phyloP scores from a whole-genome alignment of 2,888 invertebrate species.

The Sisyra terminalis region DNA sequence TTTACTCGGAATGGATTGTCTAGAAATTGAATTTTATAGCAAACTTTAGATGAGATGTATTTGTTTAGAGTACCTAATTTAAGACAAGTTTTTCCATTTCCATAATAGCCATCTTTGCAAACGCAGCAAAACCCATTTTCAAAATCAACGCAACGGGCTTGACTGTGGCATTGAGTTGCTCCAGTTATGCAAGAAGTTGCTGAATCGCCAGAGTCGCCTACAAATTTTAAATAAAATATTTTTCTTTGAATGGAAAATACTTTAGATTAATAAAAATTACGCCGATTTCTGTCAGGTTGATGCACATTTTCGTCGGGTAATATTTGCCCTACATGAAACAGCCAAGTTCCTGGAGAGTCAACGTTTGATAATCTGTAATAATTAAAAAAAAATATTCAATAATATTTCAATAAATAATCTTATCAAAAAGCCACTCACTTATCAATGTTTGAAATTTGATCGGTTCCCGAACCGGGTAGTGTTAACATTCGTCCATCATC shows the following conservation, averaged over 20 bases:
- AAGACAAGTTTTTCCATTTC: conserved; percentile 84
- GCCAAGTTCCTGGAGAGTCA: conserved; percentile 69
- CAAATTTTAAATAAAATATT: not conserved
- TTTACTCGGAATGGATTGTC: conserved; percentile 74
- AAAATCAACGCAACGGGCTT: conserved; percentile 70
- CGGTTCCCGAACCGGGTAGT: conserved; percentile 81
- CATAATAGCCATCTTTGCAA: conserved; percentile 72
- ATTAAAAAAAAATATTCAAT: conserved; percentile 11
- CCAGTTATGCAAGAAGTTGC: conserved; percentile 30
- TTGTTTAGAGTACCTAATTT: conserved; percentile 39
- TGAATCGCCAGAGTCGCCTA: not conserved
- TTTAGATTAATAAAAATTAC: conserved; percentile 2
- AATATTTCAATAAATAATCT: no score
- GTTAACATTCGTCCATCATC: conserved; percentile 62
- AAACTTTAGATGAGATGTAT: not conserved
- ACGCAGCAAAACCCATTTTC: conserved; percentile 77
- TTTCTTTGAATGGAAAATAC: not conserved
- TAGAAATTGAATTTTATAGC: conserved; percentile 20
- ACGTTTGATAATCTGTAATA: conserved; percentile 69
- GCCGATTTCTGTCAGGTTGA: conserved; percentile 38
- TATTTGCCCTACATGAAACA: conserved; percentile 68
- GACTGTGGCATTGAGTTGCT: conserved; percentile 59
- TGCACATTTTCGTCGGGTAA: conserved; percentile 41
- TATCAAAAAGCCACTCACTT: conserved; percentile 36
- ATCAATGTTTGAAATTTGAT: conserved; percentile 63